Base-by-base conservation (phyloP, 2,888 invertebrate species). In the Rhaphigaster nebulosa region DNA sequence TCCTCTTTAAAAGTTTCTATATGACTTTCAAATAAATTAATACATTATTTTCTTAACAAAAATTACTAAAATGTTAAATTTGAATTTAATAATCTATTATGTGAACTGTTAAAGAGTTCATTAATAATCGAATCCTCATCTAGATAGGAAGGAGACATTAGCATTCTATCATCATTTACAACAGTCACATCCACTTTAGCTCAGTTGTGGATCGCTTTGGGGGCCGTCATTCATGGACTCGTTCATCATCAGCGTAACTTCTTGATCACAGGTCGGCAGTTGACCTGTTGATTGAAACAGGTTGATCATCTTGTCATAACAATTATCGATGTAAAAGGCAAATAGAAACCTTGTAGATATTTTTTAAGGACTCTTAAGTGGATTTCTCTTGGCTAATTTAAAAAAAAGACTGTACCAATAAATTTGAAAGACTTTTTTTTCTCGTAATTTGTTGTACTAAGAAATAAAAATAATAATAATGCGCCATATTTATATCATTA, bases 181-280 rank as follows among this genome's bases (percentile, higher is more conserved):
- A 76, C 34, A 76, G 70, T 76, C 38, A 38, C 38, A 76, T 38
- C 70, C 70, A 76, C 18, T 76, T 65, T 76, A 76, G 34, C 70
- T 29, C 15, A 76, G 70, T 76, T 76, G 70, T 23, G 2, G 38
- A 76, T 76, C 70, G 38, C 70, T 76, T 65, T 65, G 2, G 29
- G 29, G 15, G n/a, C 5, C n/a, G 13, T 60, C 65, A 65, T 65
- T 29, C 65, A 15, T 65, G 4, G 5, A 34, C 20, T 76, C 70
- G 38, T 76, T 38, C 70, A 76, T 76, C 34, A 76, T 76, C 70
- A 34, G 38, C 15, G 0, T 12, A 76, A 76, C 38, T 23, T 76
- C 70, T 65, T 18, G 13, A 76, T 76, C 70, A 76, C 23, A 34
- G 20, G 70, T 76, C 4, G 34, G 18, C 20, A 18, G 18, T 34